These are phyloP conservation scores for Hyles vespertilio DNA, from an alignment of 1,140 invertebrate species.

Conservation along the genomic window DNA sequence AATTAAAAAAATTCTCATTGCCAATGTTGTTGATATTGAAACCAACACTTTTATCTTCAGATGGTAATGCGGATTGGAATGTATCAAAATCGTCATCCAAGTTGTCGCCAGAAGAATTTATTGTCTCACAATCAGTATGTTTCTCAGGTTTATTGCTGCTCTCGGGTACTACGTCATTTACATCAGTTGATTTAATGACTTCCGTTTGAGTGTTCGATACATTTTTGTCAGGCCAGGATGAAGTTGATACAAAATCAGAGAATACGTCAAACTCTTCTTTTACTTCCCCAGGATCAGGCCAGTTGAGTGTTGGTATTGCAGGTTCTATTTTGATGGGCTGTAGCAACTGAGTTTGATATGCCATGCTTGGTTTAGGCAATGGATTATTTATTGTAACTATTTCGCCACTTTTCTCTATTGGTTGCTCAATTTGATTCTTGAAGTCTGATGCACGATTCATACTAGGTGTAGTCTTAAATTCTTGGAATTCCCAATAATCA, in stretches of 20 bases:
- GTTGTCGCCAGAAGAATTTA: constrained; percentile 10
- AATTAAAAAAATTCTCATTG: constrained; percentile 2
- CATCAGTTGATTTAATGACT: neutral
- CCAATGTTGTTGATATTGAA: constrained; percentile 10
- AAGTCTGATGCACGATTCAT: constrained; percentile 8
- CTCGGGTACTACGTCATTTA: no score
- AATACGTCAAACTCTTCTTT: constrained; percentile 68
- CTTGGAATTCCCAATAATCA: constrained; percentile 68
- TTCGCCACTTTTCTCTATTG: constrained; percentile 9
- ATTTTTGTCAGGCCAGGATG: constrained; percentile 29
- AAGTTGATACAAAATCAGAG: constrained; percentile 53
- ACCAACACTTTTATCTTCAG: constrained; percentile 4
- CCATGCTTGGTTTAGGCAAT: constrained; percentile 17
- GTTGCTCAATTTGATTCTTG: constrained; percentile 7
- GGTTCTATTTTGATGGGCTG: constrained; percentile 67
- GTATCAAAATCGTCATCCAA: constrained; percentile 68
- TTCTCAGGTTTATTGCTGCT: neutral
- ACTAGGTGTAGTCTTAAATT: constrained; percentile 48
- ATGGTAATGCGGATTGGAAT: constrained; percentile 60
- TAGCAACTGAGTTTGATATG: constrained; percentile 53
- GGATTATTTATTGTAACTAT: constrained; percentile 12
- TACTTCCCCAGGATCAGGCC: constrained; percentile 71
- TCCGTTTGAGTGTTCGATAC: neutral
- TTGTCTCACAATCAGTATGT: neutral
- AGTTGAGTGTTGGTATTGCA: constrained; percentile 63